phyloP scores from a whole-genome alignment of 2,797 vertebrate genomes.

The Parauchenoglanis ngamensis region DNA sequence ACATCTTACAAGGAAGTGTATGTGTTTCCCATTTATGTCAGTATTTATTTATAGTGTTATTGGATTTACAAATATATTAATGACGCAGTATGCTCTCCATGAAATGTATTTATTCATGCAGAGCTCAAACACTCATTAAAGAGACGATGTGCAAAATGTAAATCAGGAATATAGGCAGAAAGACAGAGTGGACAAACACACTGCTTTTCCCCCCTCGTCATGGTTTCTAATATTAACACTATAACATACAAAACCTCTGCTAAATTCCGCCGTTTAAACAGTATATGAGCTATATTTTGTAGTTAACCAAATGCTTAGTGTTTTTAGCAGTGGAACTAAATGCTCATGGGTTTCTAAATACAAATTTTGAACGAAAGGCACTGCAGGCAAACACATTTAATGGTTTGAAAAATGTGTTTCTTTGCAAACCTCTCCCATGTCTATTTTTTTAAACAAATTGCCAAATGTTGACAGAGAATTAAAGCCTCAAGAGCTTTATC shows the following conservation, averaged over 20 bases:
- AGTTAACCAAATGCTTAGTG: not conserved
- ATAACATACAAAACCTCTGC: not conserved
- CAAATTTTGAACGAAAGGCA: not conserved
- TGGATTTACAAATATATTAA: not conserved
- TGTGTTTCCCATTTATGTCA: not conserved
- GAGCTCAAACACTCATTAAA: not conserved
- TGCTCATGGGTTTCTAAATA: not conserved
- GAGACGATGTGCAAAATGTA: not conserved
- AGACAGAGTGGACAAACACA: not conserved
- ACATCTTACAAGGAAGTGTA: not conserved
- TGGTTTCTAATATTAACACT: not conserved
- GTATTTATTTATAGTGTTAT: not conserved
- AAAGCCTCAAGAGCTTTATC: not conserved
- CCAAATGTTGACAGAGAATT: not conserved
- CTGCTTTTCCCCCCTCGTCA: not conserved
- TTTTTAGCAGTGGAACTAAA: not conserved
- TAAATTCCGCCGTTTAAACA: not conserved
- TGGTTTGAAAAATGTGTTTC: not conserved
- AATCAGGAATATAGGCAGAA: not conserved
- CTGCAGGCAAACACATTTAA: not conserved
- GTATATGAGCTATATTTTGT: not conserved
- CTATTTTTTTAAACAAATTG: not conserved
- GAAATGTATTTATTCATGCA: not conserved
- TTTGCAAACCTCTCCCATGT: not conserved
- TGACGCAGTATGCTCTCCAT: not conserved